Evolutionary conservation across 2,888 invertebrate genomes (phyloP), one percentile per base, ranked within the genome.

Genomic region (Rhodophaea formosa): DNA sequence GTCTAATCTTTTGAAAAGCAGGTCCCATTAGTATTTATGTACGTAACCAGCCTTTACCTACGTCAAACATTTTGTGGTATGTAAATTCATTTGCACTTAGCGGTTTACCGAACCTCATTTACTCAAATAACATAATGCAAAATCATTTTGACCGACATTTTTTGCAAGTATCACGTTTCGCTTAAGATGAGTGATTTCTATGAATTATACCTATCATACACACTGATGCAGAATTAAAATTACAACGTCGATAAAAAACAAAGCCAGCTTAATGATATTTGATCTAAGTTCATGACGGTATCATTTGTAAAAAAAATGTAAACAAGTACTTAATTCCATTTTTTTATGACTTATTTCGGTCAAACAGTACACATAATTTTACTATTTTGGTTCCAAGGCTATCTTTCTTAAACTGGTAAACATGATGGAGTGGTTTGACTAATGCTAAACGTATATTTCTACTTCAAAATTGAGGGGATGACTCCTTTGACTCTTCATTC

Each of bases 401-500:
- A 39, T 12, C 39, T 12, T n/a, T 12, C 39, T 12, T n/a, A 39
- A 39, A 39, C 39, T 39, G 39, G 35, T 14, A 29, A 32, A 15
- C 15, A 10, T 14, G 7, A n/a, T 47, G 15, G 12, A 3, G 10
- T 0, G 14, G 35, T 6, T 35, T 16, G 12, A 15, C 45, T 10
- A 23, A 46, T 47, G 62, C 64, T 82, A 90, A 51, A 86, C 80
- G 63, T 90, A 91, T 55, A 91, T 85, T 74, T 91, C 91, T 2
- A 91, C 80, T 74, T 91, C 90, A 54, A 88, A 90, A 70, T 91
- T 91, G 15, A 91, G 70, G 0, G 90, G 91, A 56, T 91, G 89
- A 60, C 87, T 87, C 51, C 90, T 77, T 59, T 91, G 90, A 47
- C 90, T 86, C 66, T 91, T 91, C 91, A 91, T 90, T 57, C 91